A percentile compares a stretch with the other conserved stretches of the same genome.
Evolutionary conservation across 30 jellyfish, hydroid and myxozoan species (phyloP).

Genomic region (Aurelia aurita complex sp. Pacific): DNA sequence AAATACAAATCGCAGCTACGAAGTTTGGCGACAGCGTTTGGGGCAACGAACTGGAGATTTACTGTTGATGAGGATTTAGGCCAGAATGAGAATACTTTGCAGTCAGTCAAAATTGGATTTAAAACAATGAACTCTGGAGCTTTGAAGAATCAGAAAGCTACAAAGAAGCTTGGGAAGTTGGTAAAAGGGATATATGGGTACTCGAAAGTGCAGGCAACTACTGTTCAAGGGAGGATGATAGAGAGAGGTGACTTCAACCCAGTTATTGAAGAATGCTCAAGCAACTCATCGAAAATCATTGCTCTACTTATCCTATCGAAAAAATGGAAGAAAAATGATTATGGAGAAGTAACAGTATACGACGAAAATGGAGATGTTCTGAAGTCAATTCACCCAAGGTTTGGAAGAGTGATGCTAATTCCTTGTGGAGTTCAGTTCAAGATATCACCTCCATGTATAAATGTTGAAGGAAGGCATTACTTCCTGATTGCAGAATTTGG

Average conservation of each 20-base stretch:
- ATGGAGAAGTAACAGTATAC: conserved; percentile 60
- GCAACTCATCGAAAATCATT: background rate
- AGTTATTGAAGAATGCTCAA: conserved; percentile 16
- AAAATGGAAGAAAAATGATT: conserved; percentile 57
- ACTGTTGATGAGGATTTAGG: conserved; percentile 36
- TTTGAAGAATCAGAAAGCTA: background rate
- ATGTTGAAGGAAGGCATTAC: conserved; percentile 58
- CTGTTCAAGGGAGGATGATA: conserved; percentile 43
- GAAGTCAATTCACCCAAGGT: conserved; percentile 37
- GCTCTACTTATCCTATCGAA: conserved; percentile 31
- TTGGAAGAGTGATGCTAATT: conserved; percentile 54
- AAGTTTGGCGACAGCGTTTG: background rate
- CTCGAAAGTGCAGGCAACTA: background rate
- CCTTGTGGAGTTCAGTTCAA: conserved; percentile 61
- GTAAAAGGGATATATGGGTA: background rate
- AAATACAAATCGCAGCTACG: background rate
- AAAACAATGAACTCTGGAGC: background rate
- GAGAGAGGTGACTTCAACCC: conserved; percentile 72
- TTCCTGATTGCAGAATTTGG: conserved; percentile 51
- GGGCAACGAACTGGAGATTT: conserved; percentile 28
- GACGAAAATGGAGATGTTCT: conserved; percentile 36
- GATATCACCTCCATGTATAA: conserved; percentile 59
- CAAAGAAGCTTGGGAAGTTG: background rate
- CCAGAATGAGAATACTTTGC: background rate
- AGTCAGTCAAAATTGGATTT: conserved; percentile 29